Evolutionary conservation across 2,113 vertebrate species (phyloP).

Genomic region (Chroicocephalus ridibundus): DNA sequence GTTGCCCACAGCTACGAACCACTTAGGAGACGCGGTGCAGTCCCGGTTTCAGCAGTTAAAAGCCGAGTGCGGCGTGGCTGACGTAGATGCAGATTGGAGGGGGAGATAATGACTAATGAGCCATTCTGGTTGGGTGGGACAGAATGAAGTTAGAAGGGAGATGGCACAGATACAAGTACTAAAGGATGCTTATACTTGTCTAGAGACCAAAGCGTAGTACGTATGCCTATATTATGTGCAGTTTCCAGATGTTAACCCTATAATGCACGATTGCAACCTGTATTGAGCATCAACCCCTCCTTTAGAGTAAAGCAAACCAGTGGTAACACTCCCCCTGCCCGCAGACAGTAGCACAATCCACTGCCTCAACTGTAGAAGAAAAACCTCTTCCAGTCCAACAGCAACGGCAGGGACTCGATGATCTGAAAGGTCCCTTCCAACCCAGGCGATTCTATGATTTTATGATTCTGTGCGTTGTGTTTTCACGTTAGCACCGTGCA

Average conservation of each 20-base stretch:
- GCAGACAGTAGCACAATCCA: rapidly evolving
- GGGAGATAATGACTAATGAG: not conserved
- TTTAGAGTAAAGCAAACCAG: not conserved
- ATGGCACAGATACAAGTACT: not conserved
- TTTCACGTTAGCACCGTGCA: not conserved
- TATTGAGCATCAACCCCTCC: not conserved
- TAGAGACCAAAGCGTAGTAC: not conserved
- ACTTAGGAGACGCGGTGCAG: rapidly evolving
- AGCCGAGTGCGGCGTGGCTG: not conserved
- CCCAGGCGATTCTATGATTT: too few species aligned
- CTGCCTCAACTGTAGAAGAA: not conserved
- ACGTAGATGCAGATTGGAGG: not conserved
- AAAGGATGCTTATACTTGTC: not conserved
- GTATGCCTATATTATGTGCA: rapidly evolving
- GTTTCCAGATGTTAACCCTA: not conserved
- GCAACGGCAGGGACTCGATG: too few species aligned
- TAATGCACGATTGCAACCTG: not conserved
- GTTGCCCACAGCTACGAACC: not conserved
- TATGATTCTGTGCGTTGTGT: too few species aligned
- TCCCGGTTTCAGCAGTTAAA: not conserved
- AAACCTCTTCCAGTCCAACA: not conserved
- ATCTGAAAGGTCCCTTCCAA: too few species aligned
- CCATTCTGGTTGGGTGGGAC: not conserved
- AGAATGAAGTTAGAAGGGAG: not conserved
- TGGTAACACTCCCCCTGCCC: rapidly evolving